Conservation (phyloP, 2,797 vertebrate species). For the Orestias chungarensis region DNA sequence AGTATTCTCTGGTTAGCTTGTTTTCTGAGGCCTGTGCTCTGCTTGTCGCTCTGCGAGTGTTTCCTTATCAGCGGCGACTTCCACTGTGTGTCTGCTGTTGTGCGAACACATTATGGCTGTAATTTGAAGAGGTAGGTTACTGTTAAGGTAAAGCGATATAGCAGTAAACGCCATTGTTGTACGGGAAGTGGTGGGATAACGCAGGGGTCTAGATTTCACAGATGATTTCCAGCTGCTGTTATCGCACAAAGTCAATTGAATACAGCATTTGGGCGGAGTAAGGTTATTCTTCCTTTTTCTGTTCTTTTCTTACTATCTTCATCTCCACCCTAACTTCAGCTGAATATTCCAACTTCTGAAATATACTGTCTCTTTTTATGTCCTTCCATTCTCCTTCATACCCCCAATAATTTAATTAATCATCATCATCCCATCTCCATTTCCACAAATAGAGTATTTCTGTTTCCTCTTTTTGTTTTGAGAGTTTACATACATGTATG, state of each 20-base stretch:
- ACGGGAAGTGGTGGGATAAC: slow-evolving; percentile 70
- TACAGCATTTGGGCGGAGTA: slow-evolving; percentile 45
- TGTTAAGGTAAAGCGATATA: slow-evolving; percentile 74
- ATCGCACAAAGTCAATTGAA: slow-evolving; percentile 63
- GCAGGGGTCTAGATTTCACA: slow-evolving; percentile 68
- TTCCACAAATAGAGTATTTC: not conserved
- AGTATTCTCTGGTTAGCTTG: not conserved
- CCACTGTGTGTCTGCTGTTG: slow-evolving; percentile 30
- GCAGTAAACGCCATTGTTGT: slow-evolving; percentile 55
- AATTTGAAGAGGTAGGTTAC: slow-evolving; percentile 73
- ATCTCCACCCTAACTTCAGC: slow-evolving; percentile 6
- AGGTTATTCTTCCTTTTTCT: slow-evolving; percentile 19
- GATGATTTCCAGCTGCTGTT: slow-evolving; percentile 65
- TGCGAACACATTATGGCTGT: slow-evolving; percentile 40
- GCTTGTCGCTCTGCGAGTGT: slow-evolving; percentile 17
- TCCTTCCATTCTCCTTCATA: slow-evolving; percentile 1
- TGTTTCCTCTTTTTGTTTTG: not conserved
- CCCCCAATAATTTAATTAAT: not conserved
- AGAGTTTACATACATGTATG: slow-evolving; percentile 6
- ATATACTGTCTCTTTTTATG: not conserved
- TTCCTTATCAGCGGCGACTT: slow-evolving; percentile 60
- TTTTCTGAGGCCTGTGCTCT: not conserved
- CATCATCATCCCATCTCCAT: slow-evolving; percentile 17
- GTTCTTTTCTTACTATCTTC: slow-evolving; percentile 17
- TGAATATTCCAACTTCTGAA: not conserved